Percentiles rank a stretch among this genome's conserved stretches.
These are phyloP conservation scores for Cettia cetti DNA, from an alignment of 2,113 vertebrate genomes.

Conservation along the genomic window DNA sequence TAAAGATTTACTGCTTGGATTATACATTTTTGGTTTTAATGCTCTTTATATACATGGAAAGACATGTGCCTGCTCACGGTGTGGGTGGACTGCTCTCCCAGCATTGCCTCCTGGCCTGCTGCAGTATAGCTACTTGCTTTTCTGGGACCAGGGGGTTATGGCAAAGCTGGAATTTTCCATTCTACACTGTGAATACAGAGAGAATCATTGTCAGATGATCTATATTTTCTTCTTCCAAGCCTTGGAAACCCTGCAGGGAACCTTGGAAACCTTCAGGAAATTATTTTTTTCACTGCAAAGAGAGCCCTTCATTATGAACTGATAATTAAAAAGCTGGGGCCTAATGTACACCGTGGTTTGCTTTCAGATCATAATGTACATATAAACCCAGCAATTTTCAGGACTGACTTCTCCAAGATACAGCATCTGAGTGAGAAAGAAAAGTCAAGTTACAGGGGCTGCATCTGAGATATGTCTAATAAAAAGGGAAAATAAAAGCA, in stretches of 20 bases:
- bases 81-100: not conserved
- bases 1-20: not conserved
- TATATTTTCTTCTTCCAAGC: constrained; percentile 41
- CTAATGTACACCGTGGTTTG: not conserved
- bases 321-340: constrained; percentile 65
- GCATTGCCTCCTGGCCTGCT: not conserved
- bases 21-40: not conserved
- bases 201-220: constrained; percentile 30
- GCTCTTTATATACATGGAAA: not conserved
- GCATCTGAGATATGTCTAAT: constrained; percentile 20
- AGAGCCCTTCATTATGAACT: constrained; percentile 58
- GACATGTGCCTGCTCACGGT: accelerated
- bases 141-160: not conserved
- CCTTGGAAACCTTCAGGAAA: constrained; percentile 56
- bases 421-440: not conserved
- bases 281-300: constrained; percentile 42
- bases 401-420: not conserved
- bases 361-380: constrained; percentile 21
- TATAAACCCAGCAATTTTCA: not conserved
- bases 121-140: not conserved
- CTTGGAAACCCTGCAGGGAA: constrained; percentile 55
- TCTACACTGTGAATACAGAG: not conserved
- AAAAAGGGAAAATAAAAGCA: not conserved
- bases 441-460: constrained; percentile 17
- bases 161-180: constrained; percentile 65